A percentile compares a stretch with the other conserved stretches of the same genome.
Evolutionary conservation across 2,888 invertebrate genomes (phyloP).

Genomic region (Apamea crenata): DNA sequence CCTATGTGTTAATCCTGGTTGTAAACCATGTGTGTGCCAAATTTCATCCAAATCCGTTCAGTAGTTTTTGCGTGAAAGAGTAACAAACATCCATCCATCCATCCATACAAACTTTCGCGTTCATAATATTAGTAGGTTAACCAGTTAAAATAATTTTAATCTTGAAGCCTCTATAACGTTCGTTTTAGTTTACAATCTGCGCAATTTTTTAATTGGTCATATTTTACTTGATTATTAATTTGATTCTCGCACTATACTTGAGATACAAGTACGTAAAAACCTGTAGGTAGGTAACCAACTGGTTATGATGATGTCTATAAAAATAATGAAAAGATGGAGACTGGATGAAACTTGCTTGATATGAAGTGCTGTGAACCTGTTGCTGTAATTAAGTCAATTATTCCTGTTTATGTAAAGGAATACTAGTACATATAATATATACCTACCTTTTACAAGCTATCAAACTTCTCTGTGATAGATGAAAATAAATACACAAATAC

Average conservation of each 20-base stretch:
- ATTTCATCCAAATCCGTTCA: too few relatives aligned
- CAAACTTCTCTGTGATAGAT: neutral
- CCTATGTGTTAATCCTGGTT: too few relatives aligned
- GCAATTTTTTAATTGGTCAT: constrained; percentile 13
- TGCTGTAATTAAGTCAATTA: neutral
- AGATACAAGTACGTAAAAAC: neutral
- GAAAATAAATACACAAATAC: too few relatives aligned
- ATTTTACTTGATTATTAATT: neutral
- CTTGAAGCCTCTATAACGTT: neutral
- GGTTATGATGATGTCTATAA: constrained; percentile 16
- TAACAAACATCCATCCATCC: too few relatives aligned
- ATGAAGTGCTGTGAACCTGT: constrained; percentile 6
- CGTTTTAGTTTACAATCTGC: constrained; percentile 3
- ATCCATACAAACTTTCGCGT: too few relatives aligned
- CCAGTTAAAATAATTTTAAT: neutral
- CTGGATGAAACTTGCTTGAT: constrained; percentile 14
- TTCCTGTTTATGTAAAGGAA: neutral
- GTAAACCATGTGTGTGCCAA: too few relatives aligned
- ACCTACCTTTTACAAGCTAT: neutral
- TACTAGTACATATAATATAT: neutral
- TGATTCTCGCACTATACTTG: neutral
- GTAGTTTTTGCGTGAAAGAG: too few relatives aligned
- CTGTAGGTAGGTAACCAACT: neutral
- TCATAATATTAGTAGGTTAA: neutral
- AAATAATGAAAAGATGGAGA: constrained; percentile 12